Percentiles rank a stretch among this genome's conserved stretches.
These are phyloP conservation scores for Brachyalestes nurse DNA, from an alignment of 2,797 vertebrate genomes.

Conservation along the genomic window DNA sequence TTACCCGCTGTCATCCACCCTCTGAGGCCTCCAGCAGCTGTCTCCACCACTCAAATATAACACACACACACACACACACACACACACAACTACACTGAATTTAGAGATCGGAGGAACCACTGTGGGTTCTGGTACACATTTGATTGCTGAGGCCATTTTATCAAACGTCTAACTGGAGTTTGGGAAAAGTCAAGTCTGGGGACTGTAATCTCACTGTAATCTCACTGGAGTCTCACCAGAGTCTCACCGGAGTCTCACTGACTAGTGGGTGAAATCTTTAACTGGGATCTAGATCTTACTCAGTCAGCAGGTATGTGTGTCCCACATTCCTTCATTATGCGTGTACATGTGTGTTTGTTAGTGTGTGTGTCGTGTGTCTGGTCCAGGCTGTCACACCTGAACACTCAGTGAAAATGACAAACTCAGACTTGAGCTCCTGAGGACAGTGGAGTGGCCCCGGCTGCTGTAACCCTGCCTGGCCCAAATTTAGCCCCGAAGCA, in stretches of 20 bases:
- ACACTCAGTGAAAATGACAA: neutral
- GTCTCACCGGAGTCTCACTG: neutral
- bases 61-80: conserved; percentile 49
- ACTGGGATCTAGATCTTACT: neutral
- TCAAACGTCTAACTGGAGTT: neutral
- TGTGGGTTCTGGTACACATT: conserved; percentile 44
- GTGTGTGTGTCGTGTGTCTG: neutral
- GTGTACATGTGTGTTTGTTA: neutral
- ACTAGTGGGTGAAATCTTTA: neutral
- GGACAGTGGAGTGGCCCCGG: too few relatives aligned
- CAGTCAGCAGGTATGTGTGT: conserved; percentile 29
- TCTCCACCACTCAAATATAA: conserved; percentile 72
- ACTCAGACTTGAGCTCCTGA: neutral
- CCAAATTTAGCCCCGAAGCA: conserved; percentile 29
- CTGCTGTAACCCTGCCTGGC: neutral
- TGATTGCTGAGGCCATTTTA: conserved; percentile 2
- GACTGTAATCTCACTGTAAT: neutral
- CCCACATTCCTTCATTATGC: neutral
- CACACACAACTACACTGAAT: conserved; percentile 65
- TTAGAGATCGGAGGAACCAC: conserved; percentile 65
- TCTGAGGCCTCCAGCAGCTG: conserved; percentile 72
- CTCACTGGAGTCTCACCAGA: too few relatives aligned
- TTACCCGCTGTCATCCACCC: conserved; percentile 78
- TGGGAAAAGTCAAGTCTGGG: neutral
- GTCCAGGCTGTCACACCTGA: neutral